These are phyloP conservation scores for Rhodophaea formosa DNA, from an alignment of 2,888 invertebrate genomes.

Conservation along the genomic window DNA sequence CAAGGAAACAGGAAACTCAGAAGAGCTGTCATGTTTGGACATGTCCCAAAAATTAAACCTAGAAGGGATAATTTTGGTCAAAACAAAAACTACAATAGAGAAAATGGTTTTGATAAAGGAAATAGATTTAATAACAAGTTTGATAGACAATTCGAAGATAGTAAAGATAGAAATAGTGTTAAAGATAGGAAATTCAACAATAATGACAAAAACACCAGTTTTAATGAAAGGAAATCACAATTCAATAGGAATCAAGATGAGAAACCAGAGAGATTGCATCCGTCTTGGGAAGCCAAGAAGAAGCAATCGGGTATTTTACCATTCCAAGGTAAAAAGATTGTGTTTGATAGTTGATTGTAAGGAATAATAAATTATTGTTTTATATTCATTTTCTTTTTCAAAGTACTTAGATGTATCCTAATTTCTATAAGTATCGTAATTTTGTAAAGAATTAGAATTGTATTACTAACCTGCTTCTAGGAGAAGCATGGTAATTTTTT, in stretches of 20 bases:
- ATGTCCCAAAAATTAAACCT: constrained; percentile 56
- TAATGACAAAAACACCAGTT: constrained; percentile 28
- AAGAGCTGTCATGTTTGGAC: constrained; percentile 73
- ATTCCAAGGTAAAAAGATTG: constrained; percentile 73
- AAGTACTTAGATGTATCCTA: not conserved
- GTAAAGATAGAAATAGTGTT: constrained; percentile 25
- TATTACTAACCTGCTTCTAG: no score
- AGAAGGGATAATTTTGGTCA: constrained; percentile 39
- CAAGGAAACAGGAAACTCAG: constrained; percentile 68
- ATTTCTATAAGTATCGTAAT: no score
- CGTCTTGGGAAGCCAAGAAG: constrained; percentile 80
- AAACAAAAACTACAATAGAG: constrained; percentile 33
- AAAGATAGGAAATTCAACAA: constrained; percentile 25
- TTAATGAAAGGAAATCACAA: constrained; percentile 30
- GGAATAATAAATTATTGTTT: constrained; percentile 16
- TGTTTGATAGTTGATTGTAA: constrained; percentile 55
- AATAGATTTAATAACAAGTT: constrained; percentile 25
- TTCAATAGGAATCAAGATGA: constrained; percentile 30
- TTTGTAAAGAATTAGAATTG: no score
- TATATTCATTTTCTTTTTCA: constrained; percentile 15
- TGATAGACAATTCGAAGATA: constrained; percentile 7
- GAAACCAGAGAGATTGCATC: constrained; percentile 71
- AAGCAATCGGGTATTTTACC: constrained; percentile 67
- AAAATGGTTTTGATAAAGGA: constrained; percentile 35
- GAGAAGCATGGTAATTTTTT: no score